phyloP scores from a whole-genome alignment of 92 coral and sea anemone species.

The Umimayanthus chanpuru region DNA sequence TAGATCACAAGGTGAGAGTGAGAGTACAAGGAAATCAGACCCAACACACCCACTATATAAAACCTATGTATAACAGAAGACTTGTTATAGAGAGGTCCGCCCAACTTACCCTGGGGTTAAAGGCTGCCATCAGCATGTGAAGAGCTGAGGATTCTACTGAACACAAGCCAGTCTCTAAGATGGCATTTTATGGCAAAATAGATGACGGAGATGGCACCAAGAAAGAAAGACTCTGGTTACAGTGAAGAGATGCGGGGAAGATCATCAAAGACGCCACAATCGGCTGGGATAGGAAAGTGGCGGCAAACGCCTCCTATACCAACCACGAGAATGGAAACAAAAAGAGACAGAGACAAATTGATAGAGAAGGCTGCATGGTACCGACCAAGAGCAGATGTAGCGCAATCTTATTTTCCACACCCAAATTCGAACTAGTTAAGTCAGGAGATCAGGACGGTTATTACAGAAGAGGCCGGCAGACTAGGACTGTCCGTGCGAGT shows the following conservation, averaged over 20 bases:
- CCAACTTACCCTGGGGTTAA: slow-evolving; percentile 9
- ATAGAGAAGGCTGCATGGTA: slow-evolving; percentile 2
- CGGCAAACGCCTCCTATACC: not conserved
- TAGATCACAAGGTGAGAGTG: slow-evolving; percentile 10
- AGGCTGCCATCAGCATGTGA: not conserved
- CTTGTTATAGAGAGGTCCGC: slow-evolving; percentile 8
- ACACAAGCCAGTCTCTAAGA: slow-evolving; percentile 15
- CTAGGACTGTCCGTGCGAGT: too few species aligned
- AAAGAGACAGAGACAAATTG: not conserved
- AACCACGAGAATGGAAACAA: not conserved
- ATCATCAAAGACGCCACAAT: not conserved
- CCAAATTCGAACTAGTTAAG: not conserved
- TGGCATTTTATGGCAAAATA: not conserved
- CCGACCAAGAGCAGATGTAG: slow-evolving; percentile 4
- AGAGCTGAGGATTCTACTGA: not conserved
- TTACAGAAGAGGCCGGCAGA: too few species aligned
- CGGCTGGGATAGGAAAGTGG: not conserved
- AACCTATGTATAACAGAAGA: not conserved
- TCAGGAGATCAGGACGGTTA: not conserved
- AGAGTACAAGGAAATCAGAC: slow-evolving; percentile 5
- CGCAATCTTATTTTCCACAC: not conserved
- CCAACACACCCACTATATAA: slow-evolving; percentile 15
- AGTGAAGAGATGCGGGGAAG: not conserved
- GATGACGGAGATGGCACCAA: not conserved
- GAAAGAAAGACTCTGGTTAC: not conserved